Conservation (phyloP, 2,797 vertebrate species). For the Lerista edwardsae region DNA sequence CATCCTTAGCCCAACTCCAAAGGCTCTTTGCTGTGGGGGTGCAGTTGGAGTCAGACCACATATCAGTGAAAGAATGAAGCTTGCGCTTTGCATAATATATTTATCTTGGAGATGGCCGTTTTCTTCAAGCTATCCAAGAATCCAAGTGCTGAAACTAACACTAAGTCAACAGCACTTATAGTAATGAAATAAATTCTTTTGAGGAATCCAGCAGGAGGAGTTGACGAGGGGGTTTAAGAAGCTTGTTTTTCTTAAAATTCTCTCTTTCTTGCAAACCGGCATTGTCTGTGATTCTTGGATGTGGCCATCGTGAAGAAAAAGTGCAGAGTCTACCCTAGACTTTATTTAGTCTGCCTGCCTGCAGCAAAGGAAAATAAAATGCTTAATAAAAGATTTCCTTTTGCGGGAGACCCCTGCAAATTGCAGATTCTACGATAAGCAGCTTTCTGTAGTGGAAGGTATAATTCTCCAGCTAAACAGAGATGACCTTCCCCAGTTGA, state of each 20-base stretch:
- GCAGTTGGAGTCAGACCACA: slow-evolving; percentile 65
- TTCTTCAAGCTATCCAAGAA: slow-evolving; percentile 79
- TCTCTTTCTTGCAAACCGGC: slow-evolving; percentile 81
- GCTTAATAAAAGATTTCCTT: slow-evolving; percentile 86
- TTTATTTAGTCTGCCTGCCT: slow-evolving; percentile 85
- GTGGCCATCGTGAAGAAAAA: slow-evolving; percentile 68
- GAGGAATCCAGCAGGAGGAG: slow-evolving; percentile 75
- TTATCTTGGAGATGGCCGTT: slow-evolving; percentile 79
- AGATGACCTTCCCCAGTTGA: slow-evolving; percentile 60
- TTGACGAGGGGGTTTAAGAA: slow-evolving; percentile 71
- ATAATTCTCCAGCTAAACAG: slow-evolving; percentile 59
- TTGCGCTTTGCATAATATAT: slow-evolving; percentile 79
- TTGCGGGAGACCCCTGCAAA: slow-evolving; percentile 76
- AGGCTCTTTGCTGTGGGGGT: slow-evolving; percentile 57
- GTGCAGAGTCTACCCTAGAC: slow-evolving; percentile 77
- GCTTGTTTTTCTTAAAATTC: slow-evolving; percentile 90
- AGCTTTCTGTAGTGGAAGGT: slow-evolving; percentile 59
- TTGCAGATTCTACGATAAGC: slow-evolving; percentile 74
- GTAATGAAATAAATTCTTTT: slow-evolving; percentile 83
- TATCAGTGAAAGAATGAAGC: slow-evolving; percentile 71
- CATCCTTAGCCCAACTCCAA: slow-evolving; percentile 24
- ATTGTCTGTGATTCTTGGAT: slow-evolving; percentile 87
- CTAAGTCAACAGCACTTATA: slow-evolving; percentile 84
- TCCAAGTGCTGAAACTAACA: slow-evolving; percentile 84
- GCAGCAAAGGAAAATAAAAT: slow-evolving; percentile 80